These are phyloP conservation scores for Danio kyathit DNA, from an alignment of 2,797 vertebrate genomes.

Conservation along the genomic window DNA sequence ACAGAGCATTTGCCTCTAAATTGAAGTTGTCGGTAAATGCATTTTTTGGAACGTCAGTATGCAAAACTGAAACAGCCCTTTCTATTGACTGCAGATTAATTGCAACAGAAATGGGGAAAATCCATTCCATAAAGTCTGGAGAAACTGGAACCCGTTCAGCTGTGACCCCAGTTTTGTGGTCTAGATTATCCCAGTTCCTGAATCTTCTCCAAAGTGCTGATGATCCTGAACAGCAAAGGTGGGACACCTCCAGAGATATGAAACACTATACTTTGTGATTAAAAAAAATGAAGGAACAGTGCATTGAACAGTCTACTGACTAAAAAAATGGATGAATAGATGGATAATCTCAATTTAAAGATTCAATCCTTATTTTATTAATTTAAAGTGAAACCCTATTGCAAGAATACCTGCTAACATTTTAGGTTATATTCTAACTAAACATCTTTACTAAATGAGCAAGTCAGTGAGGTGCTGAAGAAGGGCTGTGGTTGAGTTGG, in stretches of 20 bases:
- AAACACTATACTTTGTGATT: neutral
- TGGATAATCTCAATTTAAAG: neutral
- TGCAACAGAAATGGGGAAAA: slow-evolving; percentile 76
- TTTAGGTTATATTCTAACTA: neutral
- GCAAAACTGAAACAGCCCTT: neutral
- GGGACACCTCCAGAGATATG: slow-evolving; percentile 46
- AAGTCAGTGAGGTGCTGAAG: no score
- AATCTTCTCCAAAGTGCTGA: slow-evolving; percentile 64
- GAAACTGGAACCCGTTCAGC: slow-evolving; percentile 31
- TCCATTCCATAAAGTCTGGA: slow-evolving; percentile 75
- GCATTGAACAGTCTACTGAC: neutral
- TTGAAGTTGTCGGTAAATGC: no score
- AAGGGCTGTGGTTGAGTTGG: no score
- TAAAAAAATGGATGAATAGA: neutral
- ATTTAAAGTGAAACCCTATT: neutral
- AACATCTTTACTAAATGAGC: neutral
- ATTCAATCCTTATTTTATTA: no score
- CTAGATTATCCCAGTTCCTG: slow-evolving; percentile 74
- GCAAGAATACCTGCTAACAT: no score
- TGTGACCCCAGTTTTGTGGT: slow-evolving; percentile 74
- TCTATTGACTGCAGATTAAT: slow-evolving; percentile 70
- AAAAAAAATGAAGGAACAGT: neutral
- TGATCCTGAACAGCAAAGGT: slow-evolving; percentile 19
- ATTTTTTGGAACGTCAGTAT: neutral
- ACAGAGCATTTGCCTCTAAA: no score